Evolutionary conservation across 2,113 vertebrate species (phyloP), one percentile per base, ranked within the genome.

Genomic region (Anseranas semipalmata): DNA sequence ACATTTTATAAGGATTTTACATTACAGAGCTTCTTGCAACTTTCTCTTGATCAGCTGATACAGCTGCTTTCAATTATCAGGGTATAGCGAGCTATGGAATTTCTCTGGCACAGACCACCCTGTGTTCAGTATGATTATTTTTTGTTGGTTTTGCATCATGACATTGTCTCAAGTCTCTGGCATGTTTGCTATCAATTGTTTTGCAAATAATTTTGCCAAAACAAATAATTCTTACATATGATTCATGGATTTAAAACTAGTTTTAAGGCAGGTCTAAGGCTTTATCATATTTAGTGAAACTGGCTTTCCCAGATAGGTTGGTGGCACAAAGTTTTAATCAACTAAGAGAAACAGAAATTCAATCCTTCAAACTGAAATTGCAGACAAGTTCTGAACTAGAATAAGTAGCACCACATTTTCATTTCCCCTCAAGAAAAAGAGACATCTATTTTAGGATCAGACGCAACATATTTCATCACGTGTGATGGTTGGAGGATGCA

Each of bases 381-480:
- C 13, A 53, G 37, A 66, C 28, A 46, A 15, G 24, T 35, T 43
- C 45, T 17, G 77, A 58, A 43, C 12, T 39, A 6, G 67, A n/a
- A 39, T 50, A 50, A 56, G 28, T 10, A 79, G 15, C 60, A 73
- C 14, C 12, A 66, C 12, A 59, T 41, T 73, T 88, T 55, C 33
- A 37, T 48, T 74, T 68, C 32, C 32, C 32, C 8, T 56, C 46
- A 79, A 53, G 20, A 35, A 67, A 72, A 5, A 46, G 21, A 5
- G 1, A 1, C 18, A 24, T 41, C 33, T 50, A 15, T 11, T 83
- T 65, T 62, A 48, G 18, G 33, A 28, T 43, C 0, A 0, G 19
- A 18, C 68, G 25, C 21, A 28, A 30, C 2, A 0, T 18, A 25
- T 33, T 48, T 19, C 10, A 46, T 8, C 8, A 45, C 45, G 8